These are phyloP conservation scores for Phrynocephalus forsythii DNA, from an alignment of 2,797 vertebrate species.

Conservation along the genomic window DNA sequence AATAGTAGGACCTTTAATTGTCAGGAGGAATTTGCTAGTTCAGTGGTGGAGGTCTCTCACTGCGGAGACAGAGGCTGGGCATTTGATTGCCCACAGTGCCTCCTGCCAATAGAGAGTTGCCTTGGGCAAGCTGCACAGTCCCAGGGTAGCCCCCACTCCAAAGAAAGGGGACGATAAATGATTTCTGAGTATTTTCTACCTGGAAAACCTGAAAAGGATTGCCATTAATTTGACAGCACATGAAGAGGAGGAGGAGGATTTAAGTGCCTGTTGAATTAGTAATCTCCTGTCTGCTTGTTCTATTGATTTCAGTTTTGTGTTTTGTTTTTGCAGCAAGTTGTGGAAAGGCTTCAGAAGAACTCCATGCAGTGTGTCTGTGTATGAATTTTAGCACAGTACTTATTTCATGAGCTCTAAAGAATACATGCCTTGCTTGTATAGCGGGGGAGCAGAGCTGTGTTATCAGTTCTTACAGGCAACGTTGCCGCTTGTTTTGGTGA, in stretches of 20 bases:
- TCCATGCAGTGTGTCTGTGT: neutral
- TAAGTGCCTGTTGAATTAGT: neutral
- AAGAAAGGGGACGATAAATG: no score
- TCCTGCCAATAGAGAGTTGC: no score
- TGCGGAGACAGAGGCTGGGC: no score
- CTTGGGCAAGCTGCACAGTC: no score
- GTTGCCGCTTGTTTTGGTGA: slow-evolving; percentile 66
- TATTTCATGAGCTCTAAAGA: neutral
- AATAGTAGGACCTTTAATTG: neutral
- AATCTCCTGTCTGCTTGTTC: neutral
- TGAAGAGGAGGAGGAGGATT: neutral
- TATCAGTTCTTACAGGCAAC: slow-evolving; percentile 39
- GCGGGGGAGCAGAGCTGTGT: neutral
- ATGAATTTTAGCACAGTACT: neutral
- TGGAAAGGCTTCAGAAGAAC: neutral
- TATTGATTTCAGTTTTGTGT: no score
- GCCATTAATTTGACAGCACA: no score
- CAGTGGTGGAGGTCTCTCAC: no score
- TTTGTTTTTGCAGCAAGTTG: neutral
- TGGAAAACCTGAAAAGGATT: no score
- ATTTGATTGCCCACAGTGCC: no score
- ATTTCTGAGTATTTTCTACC: no score
- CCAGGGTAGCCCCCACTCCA: no score
- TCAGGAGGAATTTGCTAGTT: no score
- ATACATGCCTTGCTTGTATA: slow-evolving; percentile 18